phyloP scores from a whole-genome alignment of 2,888 invertebrate species.

The Phasia obesa region DNA sequence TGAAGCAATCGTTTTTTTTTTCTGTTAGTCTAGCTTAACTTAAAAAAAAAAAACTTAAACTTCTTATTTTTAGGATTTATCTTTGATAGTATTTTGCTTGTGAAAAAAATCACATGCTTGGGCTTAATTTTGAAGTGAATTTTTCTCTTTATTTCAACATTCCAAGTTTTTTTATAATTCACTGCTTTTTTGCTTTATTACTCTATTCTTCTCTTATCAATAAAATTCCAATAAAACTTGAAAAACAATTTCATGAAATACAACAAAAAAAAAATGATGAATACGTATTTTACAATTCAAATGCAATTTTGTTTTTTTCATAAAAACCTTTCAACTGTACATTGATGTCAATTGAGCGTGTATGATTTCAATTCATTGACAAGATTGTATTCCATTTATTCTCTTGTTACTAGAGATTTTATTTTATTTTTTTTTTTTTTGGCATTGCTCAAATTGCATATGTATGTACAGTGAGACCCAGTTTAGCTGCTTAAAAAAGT shows the following conservation, averaged over 20 bases:
- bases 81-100: no score
- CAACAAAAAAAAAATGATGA: background rate
- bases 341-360: conserved; percentile 40
- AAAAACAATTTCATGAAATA: conserved; percentile 7
- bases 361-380: conserved; percentile 10
- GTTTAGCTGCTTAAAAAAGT: no score
- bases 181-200: conserved; percentile 9
- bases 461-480: no score
- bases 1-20: no score
- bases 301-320: background rate
- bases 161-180: no score
- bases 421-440: conserved; percentile 15
- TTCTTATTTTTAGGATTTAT: no score
- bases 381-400: conserved; percentile 9
- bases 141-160: no score
- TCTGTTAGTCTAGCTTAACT: no score
- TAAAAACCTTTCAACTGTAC: conserved; percentile 32
- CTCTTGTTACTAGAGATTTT: background rate
- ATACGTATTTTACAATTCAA: conserved; percentile 18
- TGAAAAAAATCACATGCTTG: no score
- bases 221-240: background rate
- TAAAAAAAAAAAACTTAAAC: no score
- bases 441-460: no score
- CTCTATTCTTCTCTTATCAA: background rate
- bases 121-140: no score